Conservation (phyloP, 2,113 vertebrate species). For the Tonatia bakeri region DNA sequence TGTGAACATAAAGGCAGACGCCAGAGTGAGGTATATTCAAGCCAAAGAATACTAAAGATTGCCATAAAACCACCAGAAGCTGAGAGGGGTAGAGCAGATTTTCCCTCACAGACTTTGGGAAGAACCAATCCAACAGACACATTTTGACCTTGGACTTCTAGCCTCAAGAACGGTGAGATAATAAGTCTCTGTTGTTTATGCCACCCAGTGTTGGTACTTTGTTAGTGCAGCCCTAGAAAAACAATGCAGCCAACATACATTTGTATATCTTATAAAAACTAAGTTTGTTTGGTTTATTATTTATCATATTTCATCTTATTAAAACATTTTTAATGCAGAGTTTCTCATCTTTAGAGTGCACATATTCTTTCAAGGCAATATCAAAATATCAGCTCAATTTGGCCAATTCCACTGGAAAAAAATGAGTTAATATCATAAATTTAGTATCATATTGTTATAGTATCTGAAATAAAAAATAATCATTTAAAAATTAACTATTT, state of each 20-base stretch:
- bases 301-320: neutral
- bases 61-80: neutral
- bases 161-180: neutral
- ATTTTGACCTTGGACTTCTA: neutral
- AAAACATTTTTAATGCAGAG: neutral
- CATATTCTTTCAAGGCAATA: neutral
- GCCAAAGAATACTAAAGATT: neutral
- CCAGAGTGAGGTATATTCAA: neutral
- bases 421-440: neutral
- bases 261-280: neutral
- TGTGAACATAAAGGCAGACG: neutral
- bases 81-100: neutral
- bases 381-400: neutral
- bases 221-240: neutral
- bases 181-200: neutral
- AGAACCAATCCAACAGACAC: neutral
- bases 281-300: neutral
- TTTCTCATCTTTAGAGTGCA: neutral
- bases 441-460: neutral
- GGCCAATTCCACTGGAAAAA: neutral
- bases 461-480: neutral
- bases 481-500: neutral
- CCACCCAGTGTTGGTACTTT: neutral
- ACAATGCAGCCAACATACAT: neutral
- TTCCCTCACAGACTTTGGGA: neutral